Conservation (phyloP, 2,113 vertebrate genomes). For the Fukomys damarensis region DNA sequence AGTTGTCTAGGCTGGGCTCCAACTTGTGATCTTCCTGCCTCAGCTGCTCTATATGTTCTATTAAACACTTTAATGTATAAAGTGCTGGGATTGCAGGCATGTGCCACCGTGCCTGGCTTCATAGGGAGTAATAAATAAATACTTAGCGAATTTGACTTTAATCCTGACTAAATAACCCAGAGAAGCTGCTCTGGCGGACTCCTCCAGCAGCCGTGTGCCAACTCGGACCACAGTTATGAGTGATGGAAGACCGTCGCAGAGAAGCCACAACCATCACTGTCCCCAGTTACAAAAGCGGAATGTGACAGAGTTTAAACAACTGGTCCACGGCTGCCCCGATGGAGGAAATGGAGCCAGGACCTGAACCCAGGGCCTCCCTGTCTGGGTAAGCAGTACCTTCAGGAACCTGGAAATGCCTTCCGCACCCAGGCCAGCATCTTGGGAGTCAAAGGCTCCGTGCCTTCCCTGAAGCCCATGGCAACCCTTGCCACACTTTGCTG, state of each 20-base stretch:
- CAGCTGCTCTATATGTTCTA: not conserved
- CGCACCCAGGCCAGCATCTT: accelerated
- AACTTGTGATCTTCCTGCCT: not conserved
- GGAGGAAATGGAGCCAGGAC: not conserved
- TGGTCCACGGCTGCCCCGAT: not conserved
- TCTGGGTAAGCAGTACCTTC: not conserved
- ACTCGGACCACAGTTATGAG: accelerated
- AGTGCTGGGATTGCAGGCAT: not conserved
- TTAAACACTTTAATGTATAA: not conserved
- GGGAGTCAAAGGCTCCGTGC: not conserved
- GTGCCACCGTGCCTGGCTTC: not conserved
- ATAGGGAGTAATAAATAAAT: not conserved
- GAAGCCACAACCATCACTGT: too few relatives aligned
- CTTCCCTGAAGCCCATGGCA: not conserved
- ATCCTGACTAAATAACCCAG: not conserved
- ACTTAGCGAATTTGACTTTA: too few relatives aligned
- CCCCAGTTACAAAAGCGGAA: not conserved
- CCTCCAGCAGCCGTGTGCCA: accelerated
- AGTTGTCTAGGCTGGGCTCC: not conserved
- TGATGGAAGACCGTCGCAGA: not conserved
- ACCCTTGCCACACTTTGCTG: not conserved
- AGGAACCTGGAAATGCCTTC: not conserved
- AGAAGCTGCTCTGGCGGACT: not conserved
- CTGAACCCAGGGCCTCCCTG: not conserved
- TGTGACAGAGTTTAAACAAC: not conserved